Evolutionary conservation across 2,888 invertebrate genomes (phyloP), one percentile per base, ranked within the genome.

Genomic region (Pandemis heparana): DNA sequence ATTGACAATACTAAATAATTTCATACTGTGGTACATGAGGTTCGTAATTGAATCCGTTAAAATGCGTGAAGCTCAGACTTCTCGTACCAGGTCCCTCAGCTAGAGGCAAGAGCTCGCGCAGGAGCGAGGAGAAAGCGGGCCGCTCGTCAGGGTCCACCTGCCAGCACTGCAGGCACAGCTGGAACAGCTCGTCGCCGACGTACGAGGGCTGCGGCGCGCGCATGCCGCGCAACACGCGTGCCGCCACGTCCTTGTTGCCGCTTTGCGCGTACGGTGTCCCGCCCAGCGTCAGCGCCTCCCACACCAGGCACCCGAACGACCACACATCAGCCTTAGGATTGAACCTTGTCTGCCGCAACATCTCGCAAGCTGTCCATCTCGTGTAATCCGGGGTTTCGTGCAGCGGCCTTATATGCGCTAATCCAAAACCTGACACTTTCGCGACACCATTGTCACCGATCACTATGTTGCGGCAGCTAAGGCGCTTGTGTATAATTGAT

Each of bases 111-210:
- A 95, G 80, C 67, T 92, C 91, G 60, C 86, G 93, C 5, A 95
- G 88, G 18, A 97, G 92, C 75, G 96, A 95, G 5, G 95, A 92
- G 82, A 97, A 97, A 10, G 95, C 93, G 0, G 97, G 97, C 78
- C 98, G 94, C 84, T 98, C 98, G 75, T 97, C 97, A 12, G 96
- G 96, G 87, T 98, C 97, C 16, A 96, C 90, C 85, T 97, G 97
- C 98, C 98, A 98, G 84, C 98, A 98, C 83, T 97, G 97, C 61
- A 97, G 91, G 91, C 98, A 96, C 72, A 98, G 89, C 87, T 98
- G 98, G 88, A 97, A 97, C 41, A 98, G 90, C 79, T 97, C 97
- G 84, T 97, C 97, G 32, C 96, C 96, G 39, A 97, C 95, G 84
- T 97, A 97, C 1, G 95, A 95, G 0, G 97, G 95, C 84, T 97